Evolutionary conservation across 1,140 invertebrate genomes (phyloP).

Genomic region (Aphaenogaster rudis): DNA sequence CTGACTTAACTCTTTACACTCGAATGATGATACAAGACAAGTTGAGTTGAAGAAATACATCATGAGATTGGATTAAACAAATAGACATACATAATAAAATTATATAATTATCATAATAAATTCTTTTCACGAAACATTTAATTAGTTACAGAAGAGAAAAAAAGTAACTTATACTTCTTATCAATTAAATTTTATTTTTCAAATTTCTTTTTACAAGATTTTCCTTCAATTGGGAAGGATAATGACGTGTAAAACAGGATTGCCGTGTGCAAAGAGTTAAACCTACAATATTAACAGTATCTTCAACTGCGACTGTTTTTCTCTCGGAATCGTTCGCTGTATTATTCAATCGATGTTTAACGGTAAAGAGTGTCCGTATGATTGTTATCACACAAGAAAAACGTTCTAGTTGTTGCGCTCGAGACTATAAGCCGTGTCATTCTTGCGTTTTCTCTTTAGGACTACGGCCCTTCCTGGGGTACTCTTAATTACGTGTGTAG

Average conservation of each 20-base stretch:
- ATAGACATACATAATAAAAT: not conserved
- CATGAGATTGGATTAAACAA: not conserved
- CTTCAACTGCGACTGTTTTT: constrained; percentile 3
- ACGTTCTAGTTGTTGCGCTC: constrained; percentile 24
- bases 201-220: not conserved
- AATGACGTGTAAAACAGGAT: not conserved
- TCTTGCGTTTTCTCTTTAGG: constrained; percentile 26
- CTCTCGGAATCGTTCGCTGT: constrained; percentile 44
- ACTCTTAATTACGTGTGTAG: constrained; percentile 49
- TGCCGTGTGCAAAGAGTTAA: constrained; percentile 52
- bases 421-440: constrained; percentile 41
- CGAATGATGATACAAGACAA: not conserved
- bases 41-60: not conserved
- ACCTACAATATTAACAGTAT: constrained; percentile 27
- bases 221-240: not conserved
- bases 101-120: constrained; percentile 7
- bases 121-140: not conserved
- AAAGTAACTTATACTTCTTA: not conserved
- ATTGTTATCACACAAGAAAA: constrained; percentile 57
- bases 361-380: constrained; percentile 43
- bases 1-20: constrained; percentile 43
- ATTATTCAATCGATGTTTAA: constrained; percentile 57
- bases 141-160: constrained; percentile 15
- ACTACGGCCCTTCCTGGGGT: constrained; percentile 7
- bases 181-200: constrained; percentile 24